Evolutionary conservation across 2,797 vertebrate species (phyloP).

Genomic region (Poeciliopsis presidionis): DNA sequence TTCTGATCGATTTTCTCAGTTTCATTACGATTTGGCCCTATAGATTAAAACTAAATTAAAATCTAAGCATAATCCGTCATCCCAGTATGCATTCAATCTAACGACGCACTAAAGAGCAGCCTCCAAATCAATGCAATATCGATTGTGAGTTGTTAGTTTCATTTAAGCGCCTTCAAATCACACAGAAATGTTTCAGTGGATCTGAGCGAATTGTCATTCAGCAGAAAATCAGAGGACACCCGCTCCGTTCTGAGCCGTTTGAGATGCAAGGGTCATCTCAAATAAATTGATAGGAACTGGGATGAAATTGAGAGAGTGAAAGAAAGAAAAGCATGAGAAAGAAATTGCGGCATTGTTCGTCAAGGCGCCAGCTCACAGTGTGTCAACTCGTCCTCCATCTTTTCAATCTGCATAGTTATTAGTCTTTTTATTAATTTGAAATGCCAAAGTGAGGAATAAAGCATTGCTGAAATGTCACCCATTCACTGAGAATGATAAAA

Average conservation of each 20-base stretch:
- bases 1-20: conserved; percentile 19
- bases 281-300: conserved; percentile 59
- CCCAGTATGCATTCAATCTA: conserved; percentile 10
- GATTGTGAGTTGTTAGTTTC: conserved; percentile 51
- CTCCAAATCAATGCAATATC: conserved; percentile 42
- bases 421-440: conserved; percentile 78
- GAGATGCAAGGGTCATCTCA: conserved; percentile 60
- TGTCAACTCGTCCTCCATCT: conserved; percentile 66
- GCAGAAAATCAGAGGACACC: conserved; percentile 42
- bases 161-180: conserved; percentile 42
- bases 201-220: conserved; percentile 32
- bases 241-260: conserved; percentile 28
- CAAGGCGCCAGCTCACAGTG: conserved; percentile 62
- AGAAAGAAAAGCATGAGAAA: conserved; percentile 39
- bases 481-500: conserved; percentile 74
- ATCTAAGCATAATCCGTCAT: conserved; percentile 35
- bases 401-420: conserved; percentile 76
- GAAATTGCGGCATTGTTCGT: conserved; percentile 69
- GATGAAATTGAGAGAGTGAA: conserved; percentile 58
- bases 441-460: conserved; percentile 76
- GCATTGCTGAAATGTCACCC: conserved; percentile 76
- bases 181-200: conserved; percentile 28
- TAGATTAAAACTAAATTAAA: conserved; percentile 30
- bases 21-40: conserved; percentile 6
- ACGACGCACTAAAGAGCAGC: conserved; percentile 25